phyloP scores from a whole-genome alignment of 2,113 vertebrate genomes.

The Riparia riparia region DNA sequence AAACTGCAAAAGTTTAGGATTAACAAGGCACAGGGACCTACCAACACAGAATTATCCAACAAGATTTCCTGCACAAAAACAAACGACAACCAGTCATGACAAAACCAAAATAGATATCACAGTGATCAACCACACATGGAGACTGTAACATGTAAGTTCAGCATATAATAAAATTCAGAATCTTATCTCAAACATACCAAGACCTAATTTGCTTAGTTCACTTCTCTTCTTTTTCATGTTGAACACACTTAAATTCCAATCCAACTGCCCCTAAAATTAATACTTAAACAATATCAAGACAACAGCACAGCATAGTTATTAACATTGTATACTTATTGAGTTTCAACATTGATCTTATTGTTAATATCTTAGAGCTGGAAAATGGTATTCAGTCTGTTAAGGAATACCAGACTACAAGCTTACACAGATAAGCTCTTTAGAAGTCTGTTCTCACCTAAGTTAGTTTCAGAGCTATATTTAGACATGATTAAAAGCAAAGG shows the following conservation, averaged over 20 bases:
- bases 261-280: not conserved
- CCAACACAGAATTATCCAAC: conserved; percentile 96
- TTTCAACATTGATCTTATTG: not conserved
- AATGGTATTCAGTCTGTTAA: not conserved
- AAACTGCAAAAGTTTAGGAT: conserved; percentile 74
- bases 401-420: not conserved
- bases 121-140: conserved; percentile 63
- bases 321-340: not conserved
- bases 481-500: not conserved
- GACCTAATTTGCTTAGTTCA: not conserved
- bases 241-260: not conserved
- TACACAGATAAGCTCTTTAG: not conserved
- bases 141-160: conserved; percentile 21
- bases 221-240: not conserved
- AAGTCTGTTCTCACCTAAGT: not conserved
- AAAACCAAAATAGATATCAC: conserved; percentile 72
- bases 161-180: not conserved
- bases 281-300: not conserved
- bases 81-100: conserved; percentile 84
- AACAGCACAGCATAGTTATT: not conserved
- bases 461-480: conserved; percentile 11
- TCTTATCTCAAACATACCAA: not conserved
- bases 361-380: not conserved
- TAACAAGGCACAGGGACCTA: conserved; percentile 83
- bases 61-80: conserved; percentile 93